phyloP scores from a whole-genome alignment of 2,888 invertebrate genomes.

The Dolichomitus sp. region DNA sequence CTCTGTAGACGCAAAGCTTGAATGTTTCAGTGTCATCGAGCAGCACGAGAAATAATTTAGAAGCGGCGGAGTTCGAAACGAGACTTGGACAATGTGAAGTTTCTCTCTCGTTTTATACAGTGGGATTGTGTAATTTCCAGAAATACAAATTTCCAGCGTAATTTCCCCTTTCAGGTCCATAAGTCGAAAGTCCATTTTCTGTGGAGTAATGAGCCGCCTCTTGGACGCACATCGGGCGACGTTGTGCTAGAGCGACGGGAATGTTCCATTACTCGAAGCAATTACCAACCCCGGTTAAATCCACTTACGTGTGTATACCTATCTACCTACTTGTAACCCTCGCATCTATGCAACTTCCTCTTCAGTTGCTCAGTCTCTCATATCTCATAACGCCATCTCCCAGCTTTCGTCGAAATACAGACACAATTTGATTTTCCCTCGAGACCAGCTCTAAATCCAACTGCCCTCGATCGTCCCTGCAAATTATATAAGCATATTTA shows the following conservation, averaged over 20 bases:
- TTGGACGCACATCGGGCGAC: background rate
- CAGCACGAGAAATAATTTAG: conserved; percentile 19
- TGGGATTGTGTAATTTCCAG: conserved; percentile 50
- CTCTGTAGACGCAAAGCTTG: background rate
- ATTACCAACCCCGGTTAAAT: conserved; percentile 60
- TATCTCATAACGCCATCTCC: background rate
- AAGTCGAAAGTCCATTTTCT: conserved; percentile 70
- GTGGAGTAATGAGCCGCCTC: conserved; percentile 59
- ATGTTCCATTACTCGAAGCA: conserved; percentile 68
- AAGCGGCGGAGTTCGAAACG: conserved; percentile 1
- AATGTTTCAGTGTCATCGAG: background rate
- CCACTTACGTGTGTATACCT: conserved; percentile 50
- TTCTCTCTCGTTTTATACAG: background rate
- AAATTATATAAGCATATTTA: background rate
- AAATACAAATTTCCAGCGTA: conserved; percentile 66
- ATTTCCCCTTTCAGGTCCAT: conserved; percentile 71
- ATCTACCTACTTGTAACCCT: conserved; percentile 17
- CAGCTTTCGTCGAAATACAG: conserved; percentile 17
- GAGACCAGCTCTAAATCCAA: background rate
- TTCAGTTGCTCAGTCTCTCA: background rate
- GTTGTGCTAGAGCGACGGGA: conserved; percentile 17
- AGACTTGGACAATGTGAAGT: conserved; percentile 13
- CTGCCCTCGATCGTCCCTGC: background rate
- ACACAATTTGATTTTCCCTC: conserved; percentile 27
- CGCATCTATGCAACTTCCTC: background rate